A percentile compares a stretch with the other conserved stretches of the same genome.
Conservation (phyloP, 1,140 invertebrate species). For the Teleogryllus occipitalis region DNA sequence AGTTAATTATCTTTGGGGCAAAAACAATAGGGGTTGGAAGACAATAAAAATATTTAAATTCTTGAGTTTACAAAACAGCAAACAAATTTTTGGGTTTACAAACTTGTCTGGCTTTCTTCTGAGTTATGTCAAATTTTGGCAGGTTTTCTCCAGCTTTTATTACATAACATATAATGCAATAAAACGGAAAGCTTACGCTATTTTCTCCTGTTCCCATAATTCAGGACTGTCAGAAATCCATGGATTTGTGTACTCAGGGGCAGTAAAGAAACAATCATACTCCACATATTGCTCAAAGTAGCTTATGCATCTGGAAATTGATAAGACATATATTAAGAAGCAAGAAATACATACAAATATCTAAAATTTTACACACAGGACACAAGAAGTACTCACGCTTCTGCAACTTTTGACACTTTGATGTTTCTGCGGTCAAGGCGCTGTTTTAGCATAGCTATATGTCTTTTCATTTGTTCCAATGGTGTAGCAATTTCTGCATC, state of each 20-base stretch:
- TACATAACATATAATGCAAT: no score
- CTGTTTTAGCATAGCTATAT: constrained; percentile 57
- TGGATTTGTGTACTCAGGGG: constrained; percentile 88
- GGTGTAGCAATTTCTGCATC: constrained; percentile 43
- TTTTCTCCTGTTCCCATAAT: constrained; percentile 91
- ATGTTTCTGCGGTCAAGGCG: constrained; percentile 83
- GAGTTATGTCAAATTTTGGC: no score
- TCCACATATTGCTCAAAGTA: constrained; percentile 96
- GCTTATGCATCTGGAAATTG: constrained; percentile 63
- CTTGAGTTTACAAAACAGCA: no score
- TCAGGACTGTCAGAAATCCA: constrained; percentile 95
- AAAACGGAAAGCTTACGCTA: constrained; percentile 51
- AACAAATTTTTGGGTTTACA: no score
- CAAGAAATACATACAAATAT: neutral
- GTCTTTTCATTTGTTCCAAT: constrained; percentile 48
- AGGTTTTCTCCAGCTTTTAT: no score
- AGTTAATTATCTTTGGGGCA: no score
- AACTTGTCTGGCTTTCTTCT: no score
- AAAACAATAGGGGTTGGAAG: no score
- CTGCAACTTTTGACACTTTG: constrained; percentile 93
- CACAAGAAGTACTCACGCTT: constrained; percentile 64
- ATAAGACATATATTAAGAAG: constrained; percentile 19
- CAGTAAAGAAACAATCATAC: constrained; percentile 87
- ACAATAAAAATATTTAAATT: no score
- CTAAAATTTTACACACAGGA: neutral